Conservation (phyloP, 2,113 vertebrate genomes). For the Paramisgurnus dabryanus region DNA sequence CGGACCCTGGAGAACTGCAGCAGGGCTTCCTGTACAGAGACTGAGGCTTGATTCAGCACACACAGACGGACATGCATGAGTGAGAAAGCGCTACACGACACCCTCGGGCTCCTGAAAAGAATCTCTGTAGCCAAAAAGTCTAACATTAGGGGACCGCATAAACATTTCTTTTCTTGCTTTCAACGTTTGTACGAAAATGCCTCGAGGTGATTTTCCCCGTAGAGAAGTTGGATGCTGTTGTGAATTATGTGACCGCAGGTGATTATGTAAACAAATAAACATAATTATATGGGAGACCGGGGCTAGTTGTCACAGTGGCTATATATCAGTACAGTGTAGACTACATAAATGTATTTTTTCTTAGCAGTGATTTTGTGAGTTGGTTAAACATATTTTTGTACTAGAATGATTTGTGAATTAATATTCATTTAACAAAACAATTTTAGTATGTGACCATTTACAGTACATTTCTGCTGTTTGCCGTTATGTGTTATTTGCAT, state of each 20-base stretch:
- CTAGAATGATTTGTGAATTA: too few species aligned
- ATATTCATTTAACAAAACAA: too few species aligned
- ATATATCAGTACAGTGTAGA: too few species aligned
- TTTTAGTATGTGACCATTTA: too few species aligned
- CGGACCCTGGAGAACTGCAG: conserved; percentile 45
- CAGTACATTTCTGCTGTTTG: too few species aligned
- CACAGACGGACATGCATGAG: conserved; percentile 60
- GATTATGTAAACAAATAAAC: conserved; percentile 33
- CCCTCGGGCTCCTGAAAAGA: conserved; percentile 55
- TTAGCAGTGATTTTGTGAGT: too few species aligned
- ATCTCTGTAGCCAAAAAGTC: conserved; percentile 55
- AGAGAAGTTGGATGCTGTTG: conserved; percentile 9
- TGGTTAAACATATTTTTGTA: too few species aligned
- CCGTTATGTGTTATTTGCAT: too few species aligned
- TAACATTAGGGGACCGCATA: conserved; percentile 24
- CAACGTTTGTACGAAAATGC: neutral
- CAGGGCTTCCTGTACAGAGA: conserved; percentile 44
- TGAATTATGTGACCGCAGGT: conserved; percentile 2
- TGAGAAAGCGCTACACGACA: conserved; percentile 52
- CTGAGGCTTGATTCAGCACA: conserved; percentile 57
- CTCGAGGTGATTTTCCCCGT: conserved; percentile 15
- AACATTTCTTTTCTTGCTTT: conserved; percentile 37
- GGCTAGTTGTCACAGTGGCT: too few species aligned
- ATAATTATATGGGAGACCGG: neutral
- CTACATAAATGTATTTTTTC: too few species aligned